These are phyloP conservation scores for Masnerella sp. DNA, from an alignment of 2,888 invertebrate species.

Conservation along the genomic window DNA sequence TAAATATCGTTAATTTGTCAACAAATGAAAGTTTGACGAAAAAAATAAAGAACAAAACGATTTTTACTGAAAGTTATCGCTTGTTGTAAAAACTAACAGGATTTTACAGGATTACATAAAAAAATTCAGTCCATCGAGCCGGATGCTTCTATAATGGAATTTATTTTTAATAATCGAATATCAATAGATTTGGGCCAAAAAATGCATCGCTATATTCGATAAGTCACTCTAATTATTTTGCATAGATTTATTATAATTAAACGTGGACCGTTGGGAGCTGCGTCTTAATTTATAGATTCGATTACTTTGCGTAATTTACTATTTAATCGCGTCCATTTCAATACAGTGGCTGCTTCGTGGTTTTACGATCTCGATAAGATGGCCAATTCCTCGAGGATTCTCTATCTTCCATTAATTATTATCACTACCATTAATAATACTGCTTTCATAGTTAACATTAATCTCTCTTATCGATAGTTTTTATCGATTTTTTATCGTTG, in stretches of 20 bases:
- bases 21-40: too few relatives aligned
- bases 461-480: slow-evolving; percentile 3
- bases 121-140: too few relatives aligned
- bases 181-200: too few relatives aligned
- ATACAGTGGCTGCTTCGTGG: slow-evolving; percentile 13
- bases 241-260: slow-evolving; percentile 14
- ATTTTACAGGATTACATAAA: too few relatives aligned
- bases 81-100: too few relatives aligned
- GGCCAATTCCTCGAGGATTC: slow-evolving; percentile 44
- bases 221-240: slow-evolving; percentile 19
- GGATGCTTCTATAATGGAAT: not conserved
- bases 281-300: slow-evolving; percentile 33
- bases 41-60: too few relatives aligned
- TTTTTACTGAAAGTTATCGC: too few relatives aligned
- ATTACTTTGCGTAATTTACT: slow-evolving; percentile 28
- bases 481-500: too few relatives aligned
- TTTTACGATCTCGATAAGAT: slow-evolving; percentile 32
- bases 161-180: not conserved
- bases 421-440: slow-evolving; percentile 33
- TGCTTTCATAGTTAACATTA: slow-evolving; percentile 18
- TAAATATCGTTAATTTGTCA: too few relatives aligned
- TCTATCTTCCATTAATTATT: slow-evolving; percentile 36
- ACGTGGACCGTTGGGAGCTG: slow-evolving; percentile 6
- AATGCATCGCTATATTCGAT: not conserved
- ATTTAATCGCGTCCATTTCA: slow-evolving; percentile 35